phyloP scores from a whole-genome alignment of 53 echinoderm and acorn worm genomes.

The Temnopleurus reevesii region DNA sequence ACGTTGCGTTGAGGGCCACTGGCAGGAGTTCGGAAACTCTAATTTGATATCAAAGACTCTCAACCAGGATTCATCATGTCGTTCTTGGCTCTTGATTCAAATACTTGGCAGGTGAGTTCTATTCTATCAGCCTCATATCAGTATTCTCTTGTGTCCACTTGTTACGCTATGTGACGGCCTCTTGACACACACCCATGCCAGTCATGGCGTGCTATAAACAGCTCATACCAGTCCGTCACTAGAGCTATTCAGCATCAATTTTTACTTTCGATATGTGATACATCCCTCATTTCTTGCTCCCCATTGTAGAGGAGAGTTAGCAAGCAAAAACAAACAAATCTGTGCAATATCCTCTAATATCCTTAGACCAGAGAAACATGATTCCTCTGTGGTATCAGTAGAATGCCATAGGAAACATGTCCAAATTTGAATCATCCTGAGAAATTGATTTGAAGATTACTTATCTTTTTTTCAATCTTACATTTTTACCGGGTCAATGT shows the following conservation, averaged over 20 bases:
- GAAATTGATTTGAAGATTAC: slow-evolving; percentile 1
- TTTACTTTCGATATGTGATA: slow-evolving; percentile 37
- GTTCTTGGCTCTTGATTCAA: slow-evolving; percentile 45
- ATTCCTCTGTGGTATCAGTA: neutral
- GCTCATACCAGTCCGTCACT: too few relatives aligned
- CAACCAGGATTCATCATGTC: slow-evolving; percentile 32
- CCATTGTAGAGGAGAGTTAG: neutral
- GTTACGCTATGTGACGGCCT: neutral
- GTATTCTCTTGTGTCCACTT: slow-evolving; percentile 27
- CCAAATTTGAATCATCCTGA: neutral
- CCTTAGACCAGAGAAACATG: neutral
- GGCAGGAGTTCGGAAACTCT: neutral
- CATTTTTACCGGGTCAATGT: neutral
- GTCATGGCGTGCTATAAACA: neutral
- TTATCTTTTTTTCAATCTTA: slow-evolving; percentile 4
- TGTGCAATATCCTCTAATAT: slow-evolving; percentile 19
- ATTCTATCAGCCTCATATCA: slow-evolving; percentile 19
- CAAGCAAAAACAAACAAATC: neutral
- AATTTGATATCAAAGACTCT: slow-evolving; percentile 42
- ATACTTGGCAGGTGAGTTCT: slow-evolving; percentile 54
- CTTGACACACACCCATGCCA: neutral
- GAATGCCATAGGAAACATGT: slow-evolving; percentile 5
- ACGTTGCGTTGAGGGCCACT: slow-evolving; percentile 33
- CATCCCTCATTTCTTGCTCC: neutral
- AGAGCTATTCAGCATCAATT: slow-evolving; percentile 17